Conservation (phyloP, 2,113 vertebrate species). For the Atlantisia rogersi region DNA sequence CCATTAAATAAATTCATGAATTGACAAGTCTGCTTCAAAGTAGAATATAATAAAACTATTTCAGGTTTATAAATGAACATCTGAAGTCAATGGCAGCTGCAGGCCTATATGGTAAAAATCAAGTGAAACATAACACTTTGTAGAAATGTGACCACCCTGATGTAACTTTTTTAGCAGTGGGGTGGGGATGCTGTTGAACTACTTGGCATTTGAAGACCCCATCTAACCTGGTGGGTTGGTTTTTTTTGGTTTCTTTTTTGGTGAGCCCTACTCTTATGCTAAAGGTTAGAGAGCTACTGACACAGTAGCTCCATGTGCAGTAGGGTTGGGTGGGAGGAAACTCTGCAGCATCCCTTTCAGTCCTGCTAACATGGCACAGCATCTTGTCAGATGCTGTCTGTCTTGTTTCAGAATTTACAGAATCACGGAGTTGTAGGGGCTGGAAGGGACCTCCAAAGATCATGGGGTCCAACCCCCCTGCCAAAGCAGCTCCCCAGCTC, state of each 20-base stretch:
- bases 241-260: neutral
- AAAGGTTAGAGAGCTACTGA: neutral
- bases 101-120: neutral
- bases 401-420: neutral
- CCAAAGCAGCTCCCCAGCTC: no score
- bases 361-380: neutral
- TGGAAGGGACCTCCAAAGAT: no score
- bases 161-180: neutral
- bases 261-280: neutral
- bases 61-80: neutral
- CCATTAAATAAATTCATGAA: neutral
- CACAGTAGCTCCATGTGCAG: accelerated
- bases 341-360: neutral
- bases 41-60: neutral
- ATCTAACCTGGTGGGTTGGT: neutral
- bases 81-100: neutral
- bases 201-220: neutral
- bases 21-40: neutral
- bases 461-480: no score
- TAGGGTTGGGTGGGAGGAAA: neutral
- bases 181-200: neutral
- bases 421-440: no score
- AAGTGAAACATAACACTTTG: neutral
- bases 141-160: neutral
- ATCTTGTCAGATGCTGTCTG: neutral